Percentiles rank a stretch among this genome's conserved stretches.
Conservation (phyloP, 2,888 invertebrate genomes). For the Willowsia nigromaculata region DNA sequence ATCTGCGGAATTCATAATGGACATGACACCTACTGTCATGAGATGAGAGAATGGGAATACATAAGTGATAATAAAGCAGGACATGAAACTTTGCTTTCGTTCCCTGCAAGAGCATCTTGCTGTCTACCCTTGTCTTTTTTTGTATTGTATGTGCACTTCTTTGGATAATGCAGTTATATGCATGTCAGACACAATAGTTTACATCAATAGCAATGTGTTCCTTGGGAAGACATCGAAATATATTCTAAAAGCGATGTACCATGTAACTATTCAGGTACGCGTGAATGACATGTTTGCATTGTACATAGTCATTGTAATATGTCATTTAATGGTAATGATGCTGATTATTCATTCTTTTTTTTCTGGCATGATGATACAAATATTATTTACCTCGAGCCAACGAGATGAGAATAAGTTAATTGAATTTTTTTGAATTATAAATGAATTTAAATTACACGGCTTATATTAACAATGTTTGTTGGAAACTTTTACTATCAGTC, state of each 20-base stretch:
- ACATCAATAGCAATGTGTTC: neutral
- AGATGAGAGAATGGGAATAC: constrained; percentile 33
- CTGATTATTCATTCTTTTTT: constrained; percentile 23
- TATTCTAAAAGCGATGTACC: neutral
- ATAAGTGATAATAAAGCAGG: constrained; percentile 3
- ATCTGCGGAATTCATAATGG: constrained; percentile 69
- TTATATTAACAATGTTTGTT: constrained; percentile 29
- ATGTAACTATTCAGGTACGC: neutral
- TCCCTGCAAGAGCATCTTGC: constrained; percentile 29
- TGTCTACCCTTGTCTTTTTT: neutral
- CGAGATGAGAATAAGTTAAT: constrained; percentile 50
- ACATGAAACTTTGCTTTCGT: neutral
- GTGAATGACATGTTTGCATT: neutral
- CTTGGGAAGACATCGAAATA: neutral
- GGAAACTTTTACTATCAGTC: constrained; percentile 28
- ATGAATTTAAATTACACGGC: neutral
- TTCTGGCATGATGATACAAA: neutral
- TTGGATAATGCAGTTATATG: neutral
- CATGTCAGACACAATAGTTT: neutral
- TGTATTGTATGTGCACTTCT: neutral
- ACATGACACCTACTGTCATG: constrained; percentile 71
- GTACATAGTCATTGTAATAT: neutral
- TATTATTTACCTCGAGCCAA: neutral
- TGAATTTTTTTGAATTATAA: constrained; percentile 64
- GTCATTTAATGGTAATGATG: constrained; percentile 31